Evolutionary conservation across 2,888 invertebrate species (phyloP).

Genomic region (Caenorhabditis drosophilae): DNA sequence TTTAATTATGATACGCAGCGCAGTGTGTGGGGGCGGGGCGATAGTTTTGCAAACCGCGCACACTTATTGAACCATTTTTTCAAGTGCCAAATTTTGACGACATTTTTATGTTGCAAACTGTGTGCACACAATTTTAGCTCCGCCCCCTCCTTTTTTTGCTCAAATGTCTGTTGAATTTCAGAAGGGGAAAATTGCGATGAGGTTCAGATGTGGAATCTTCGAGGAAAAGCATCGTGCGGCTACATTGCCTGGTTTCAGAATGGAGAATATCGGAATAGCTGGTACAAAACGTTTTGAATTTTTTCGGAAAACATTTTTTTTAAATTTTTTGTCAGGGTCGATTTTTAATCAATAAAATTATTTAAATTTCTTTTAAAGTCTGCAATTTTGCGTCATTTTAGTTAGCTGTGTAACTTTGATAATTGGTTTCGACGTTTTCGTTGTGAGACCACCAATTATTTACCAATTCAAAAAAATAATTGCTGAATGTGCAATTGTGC

Average conservation of each 20-base stretch:
- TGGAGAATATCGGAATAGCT: constrained; percentile 41
- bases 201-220: constrained; percentile 41
- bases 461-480: too few species aligned
- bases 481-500: too few species aligned
- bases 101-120: too few species aligned
- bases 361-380: constrained; percentile 1
- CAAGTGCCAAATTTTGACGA: not conserved
- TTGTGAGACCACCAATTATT: too few species aligned
- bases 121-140: not conserved
- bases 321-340: too few species aligned
- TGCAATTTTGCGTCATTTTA: not conserved
- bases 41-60: too few species aligned
- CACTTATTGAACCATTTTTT: too few species aligned
- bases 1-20: too few species aligned
- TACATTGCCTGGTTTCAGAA: constrained; percentile 50
- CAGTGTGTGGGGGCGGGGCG: too few species aligned
- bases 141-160: not conserved
- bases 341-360: not conserved
- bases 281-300: constrained; percentile 46
- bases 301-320: too few species aligned
- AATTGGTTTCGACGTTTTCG: not conserved
- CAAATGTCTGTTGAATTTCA: constrained; percentile 5
- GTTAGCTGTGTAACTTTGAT: not conserved
- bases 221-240: constrained; percentile 48
- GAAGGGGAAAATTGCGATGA: constrained; percentile 51